phyloP scores from a whole-genome alignment of 2,888 invertebrate genomes.

The Thecocarcelia acutangulata region DNA sequence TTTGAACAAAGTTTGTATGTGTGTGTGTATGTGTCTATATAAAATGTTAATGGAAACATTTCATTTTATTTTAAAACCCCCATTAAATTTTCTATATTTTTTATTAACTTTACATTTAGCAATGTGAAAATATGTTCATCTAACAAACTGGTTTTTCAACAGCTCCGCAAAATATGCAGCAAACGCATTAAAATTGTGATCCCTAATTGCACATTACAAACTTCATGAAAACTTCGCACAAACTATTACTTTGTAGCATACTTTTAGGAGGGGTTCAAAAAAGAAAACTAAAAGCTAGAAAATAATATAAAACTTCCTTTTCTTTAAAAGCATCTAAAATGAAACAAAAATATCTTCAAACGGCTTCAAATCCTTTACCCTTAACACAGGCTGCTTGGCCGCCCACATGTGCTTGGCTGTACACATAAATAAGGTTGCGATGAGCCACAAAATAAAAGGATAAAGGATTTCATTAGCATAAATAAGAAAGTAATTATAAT shows the following conservation, averaged over 20 bases:
- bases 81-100: constrained; percentile 21
- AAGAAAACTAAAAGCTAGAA: not conserved
- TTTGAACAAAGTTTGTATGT: not conserved
- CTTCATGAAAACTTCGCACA: constrained; percentile 33
- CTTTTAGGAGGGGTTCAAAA: constrained; percentile 23
- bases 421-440: constrained; percentile 39
- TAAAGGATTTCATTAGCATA: constrained; percentile 68
- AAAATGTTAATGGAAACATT: constrained; percentile 2
- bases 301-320: constrained; percentile 15
- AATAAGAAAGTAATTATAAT: constrained; percentile 66
- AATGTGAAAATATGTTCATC: constrained; percentile 35
- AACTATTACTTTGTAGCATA: constrained; percentile 16
- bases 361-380: not conserved
- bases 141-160: constrained; percentile 7
- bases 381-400: not conserved
- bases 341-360: constrained; percentile 27
- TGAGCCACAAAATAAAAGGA: constrained; percentile 29
- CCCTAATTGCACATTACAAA: constrained; percentile 69
- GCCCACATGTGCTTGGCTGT: constrained; percentile 10
- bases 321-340: constrained; percentile 50
- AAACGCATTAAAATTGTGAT: constrained; percentile 60
- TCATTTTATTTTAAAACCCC: constrained; percentile 23
- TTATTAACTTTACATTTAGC: not conserved
- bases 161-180: constrained; percentile 44
- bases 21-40: no score